Evolutionary conservation across 2,797 vertebrate genomes (phyloP).

Genomic region (Calcarius lapponicus): DNA sequence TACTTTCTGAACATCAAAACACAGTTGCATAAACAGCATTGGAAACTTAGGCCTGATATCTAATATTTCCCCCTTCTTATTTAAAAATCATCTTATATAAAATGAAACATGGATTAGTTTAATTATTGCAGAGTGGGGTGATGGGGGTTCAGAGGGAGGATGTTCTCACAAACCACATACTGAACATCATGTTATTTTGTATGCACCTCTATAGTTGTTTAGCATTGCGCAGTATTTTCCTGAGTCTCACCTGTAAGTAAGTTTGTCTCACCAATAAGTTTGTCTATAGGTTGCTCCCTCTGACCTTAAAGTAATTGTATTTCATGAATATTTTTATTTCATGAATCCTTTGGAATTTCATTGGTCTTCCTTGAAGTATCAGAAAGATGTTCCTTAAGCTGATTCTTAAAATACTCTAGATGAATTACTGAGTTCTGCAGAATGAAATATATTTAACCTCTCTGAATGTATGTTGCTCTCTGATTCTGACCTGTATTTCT

Average conservation of each 20-base stretch:
- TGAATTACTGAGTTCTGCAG: neutral
- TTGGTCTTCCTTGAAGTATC: neutral
- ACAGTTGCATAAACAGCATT: neutral
- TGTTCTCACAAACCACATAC: neutral
- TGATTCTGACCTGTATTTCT: neutral
- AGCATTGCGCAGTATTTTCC: neutral
- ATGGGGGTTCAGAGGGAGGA: rapidly evolving
- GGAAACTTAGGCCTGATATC: neutral
- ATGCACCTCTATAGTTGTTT: neutral
- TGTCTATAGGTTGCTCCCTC: neutral
- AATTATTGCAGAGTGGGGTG: neutral
- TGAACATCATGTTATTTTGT: neutral
- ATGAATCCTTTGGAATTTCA: neutral
- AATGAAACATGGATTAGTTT: neutral
- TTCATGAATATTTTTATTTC: neutral
- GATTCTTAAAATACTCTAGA: neutral
- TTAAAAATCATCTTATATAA: neutral
- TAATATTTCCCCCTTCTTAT: neutral
- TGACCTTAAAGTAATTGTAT: neutral
- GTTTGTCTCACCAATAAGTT: neutral
- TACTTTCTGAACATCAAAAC: neutral
- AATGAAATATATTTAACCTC: neutral
- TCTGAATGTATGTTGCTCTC: neutral
- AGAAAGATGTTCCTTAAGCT: neutral
- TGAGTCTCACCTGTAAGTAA: neutral